phyloP scores from a whole-genome alignment of 2,888 invertebrate species.

The Lithophane semibrunnea region DNA sequence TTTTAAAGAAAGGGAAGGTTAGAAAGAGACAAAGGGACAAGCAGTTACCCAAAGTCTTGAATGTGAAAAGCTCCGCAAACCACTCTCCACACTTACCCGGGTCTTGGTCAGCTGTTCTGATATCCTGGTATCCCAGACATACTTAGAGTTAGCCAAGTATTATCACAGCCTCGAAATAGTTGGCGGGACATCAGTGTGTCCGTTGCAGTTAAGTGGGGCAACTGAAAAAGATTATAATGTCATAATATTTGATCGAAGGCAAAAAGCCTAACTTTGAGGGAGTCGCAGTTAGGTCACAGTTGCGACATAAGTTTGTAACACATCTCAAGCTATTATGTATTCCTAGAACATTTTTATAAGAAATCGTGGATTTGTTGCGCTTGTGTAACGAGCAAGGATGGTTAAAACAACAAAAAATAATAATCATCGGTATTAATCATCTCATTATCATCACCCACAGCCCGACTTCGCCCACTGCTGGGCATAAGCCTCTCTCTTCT shows the following conservation, averaged over 20 bases:
- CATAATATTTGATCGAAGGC: not conserved
- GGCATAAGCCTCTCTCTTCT: not conserved
- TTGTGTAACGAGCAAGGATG: not conserved
- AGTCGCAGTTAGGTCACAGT: not conserved
- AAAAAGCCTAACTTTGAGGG: not conserved
- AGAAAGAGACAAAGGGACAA: not conserved
- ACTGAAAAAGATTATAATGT: constrained; percentile 28
- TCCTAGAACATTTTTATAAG: constrained; percentile 7
- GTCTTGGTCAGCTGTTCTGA: constrained; percentile 1
- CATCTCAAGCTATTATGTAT: not conserved
- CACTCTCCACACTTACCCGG: constrained; percentile 42
- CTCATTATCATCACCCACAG: not conserved
- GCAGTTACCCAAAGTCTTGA: not conserved
- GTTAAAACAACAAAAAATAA: not conserved
- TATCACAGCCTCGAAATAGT: constrained; percentile 53
- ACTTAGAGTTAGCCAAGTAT: constrained; percentile 5
- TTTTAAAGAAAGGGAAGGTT: not conserved
- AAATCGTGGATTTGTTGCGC: not conserved
- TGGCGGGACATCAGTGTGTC: constrained; percentile 32
- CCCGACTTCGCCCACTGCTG: no score
- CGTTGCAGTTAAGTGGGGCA: constrained; percentile 25
- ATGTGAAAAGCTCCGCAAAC: not conserved
- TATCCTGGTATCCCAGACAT: constrained; percentile 14
- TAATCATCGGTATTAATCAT: not conserved
- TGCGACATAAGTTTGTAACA: not conserved